Conservation (phyloP, 2,113 vertebrate species). For the Varanus salvator region DNA sequence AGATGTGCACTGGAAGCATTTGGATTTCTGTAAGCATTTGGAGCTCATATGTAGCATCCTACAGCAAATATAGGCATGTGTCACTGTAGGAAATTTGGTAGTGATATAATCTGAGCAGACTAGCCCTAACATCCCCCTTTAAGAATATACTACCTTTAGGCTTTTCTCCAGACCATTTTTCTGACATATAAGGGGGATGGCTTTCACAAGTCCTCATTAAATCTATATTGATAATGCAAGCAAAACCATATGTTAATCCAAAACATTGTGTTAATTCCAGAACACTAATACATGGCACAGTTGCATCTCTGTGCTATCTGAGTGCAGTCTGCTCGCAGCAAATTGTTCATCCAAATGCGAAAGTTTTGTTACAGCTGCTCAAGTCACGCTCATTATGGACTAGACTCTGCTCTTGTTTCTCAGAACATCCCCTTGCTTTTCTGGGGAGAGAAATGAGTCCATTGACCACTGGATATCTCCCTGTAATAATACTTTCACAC, state of each 20-base stretch:
- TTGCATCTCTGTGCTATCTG: not conserved
- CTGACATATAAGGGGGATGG: not conserved
- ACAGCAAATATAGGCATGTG: not conserved
- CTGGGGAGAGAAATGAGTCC: not conserved
- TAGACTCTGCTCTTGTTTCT: not conserved
- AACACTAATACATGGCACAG: not conserved
- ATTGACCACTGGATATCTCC: not conserved
- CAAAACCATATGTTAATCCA: not conserved
- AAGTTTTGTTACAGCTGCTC: not conserved
- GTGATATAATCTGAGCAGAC: not conserved
- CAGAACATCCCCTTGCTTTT: not conserved
- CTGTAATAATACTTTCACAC: not conserved
- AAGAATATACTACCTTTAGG: not conserved
- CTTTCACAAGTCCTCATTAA: not conserved
- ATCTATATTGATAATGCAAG: not conserved
- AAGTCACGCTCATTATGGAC: not conserved
- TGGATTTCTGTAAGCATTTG: no score
- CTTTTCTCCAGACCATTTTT: not conserved
- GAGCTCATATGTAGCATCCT: not conserved
- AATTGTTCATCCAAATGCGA: not conserved
- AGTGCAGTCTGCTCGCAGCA: not conserved
- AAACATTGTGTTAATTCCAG: not conserved
- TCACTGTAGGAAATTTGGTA: not conserved
- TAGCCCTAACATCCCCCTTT: no score
- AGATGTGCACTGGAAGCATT: no score